A percentile compares a stretch with the other conserved stretches of the same genome.
Evolutionary conservation across 2,113 vertebrate genomes (phyloP).

Genomic region (Tetrax tetrax): DNA sequence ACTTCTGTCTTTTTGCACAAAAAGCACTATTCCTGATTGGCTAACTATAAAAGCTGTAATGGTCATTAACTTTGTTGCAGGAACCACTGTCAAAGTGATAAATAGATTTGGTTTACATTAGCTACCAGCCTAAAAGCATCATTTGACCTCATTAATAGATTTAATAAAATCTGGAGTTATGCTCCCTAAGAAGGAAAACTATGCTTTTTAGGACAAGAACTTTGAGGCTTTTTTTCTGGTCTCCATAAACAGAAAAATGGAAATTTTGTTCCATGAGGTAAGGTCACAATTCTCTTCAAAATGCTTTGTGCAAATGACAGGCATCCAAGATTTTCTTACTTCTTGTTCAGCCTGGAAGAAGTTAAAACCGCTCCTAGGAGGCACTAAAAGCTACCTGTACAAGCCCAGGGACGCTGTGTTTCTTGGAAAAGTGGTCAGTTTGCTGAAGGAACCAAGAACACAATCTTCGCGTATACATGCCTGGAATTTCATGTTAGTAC

Average conservation of each 20-base stretch:
- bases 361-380: neutral
- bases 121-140: constrained; percentile 45
- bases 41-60: constrained; percentile 43
- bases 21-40: constrained; percentile 41
- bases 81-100: constrained; percentile 65
- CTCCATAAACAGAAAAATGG: neutral
- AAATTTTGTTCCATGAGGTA: neutral
- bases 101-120: constrained; percentile 70
- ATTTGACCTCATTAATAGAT: constrained; percentile 61
- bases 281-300: neutral
- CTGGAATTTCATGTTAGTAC: constrained; percentile 3
- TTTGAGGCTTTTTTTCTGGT: neutral
- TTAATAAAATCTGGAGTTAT: constrained; percentile 52
- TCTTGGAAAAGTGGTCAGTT: neutral
- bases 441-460: constrained; percentile 2
- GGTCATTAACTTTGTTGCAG: constrained; percentile 55
- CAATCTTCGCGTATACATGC: neutral
- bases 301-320: neutral
- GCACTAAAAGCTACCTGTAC: neutral
- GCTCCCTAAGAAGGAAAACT: neutral
- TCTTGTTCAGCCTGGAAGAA: neutral
- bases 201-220: neutral
- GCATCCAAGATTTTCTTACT: neutral
- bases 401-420: neutral
- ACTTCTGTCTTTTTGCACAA: constrained; percentile 52